Base-by-base conservation (phyloP, 2,113 vertebrate genomes). In the Gobio gobio region DNA sequence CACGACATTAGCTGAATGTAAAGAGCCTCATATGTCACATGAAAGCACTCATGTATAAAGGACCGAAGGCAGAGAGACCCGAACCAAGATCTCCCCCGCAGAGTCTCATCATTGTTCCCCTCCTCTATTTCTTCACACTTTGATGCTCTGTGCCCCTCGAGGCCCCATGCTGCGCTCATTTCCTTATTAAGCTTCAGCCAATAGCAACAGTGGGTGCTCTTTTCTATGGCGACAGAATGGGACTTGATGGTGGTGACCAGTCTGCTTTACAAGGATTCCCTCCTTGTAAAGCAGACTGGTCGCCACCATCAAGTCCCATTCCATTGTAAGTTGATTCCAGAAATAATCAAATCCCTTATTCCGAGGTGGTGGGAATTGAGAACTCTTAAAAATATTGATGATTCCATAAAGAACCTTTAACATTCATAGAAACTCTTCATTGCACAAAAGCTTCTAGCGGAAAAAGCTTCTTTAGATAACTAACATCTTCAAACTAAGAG, bases 81-180 rank as follows among this genome's bases (percentile, higher is more conserved):
- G 8, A 54, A 56, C 12, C 66, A 56, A 83, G 47, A 83, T 72
- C 56, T 40, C 49, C 77, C 76, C 87, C 84, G 82, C 83, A 88
- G 87, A 88, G 87, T 83, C 86, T 74, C 63, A 66, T 89, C 76
- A 88, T 91, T 90, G 86, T 91, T 92, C 89, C 90, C 89, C 89
- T 90, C 73, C 58, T 85, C 82, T 29, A 26, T 47, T 64, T 70
- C 74, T 51, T 58, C 86, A 87, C 78, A 66, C 86, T 90, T 84
- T 10, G 64, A 87, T 87, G 86, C 83, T 78, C 80, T 82, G 16
- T 72, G 13, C 51, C 87, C 89, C 85, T 83, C 79, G 83, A 87
- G 87, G 89, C 86, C 88, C 76, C 90, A 90, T 89, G 90, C 88
- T 86, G 90, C 5, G 58, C 77, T 92, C 82, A 74, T 26, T 88